Conservation (phyloP, 2,888 invertebrate species). For the Copidosoma aretas region DNA sequence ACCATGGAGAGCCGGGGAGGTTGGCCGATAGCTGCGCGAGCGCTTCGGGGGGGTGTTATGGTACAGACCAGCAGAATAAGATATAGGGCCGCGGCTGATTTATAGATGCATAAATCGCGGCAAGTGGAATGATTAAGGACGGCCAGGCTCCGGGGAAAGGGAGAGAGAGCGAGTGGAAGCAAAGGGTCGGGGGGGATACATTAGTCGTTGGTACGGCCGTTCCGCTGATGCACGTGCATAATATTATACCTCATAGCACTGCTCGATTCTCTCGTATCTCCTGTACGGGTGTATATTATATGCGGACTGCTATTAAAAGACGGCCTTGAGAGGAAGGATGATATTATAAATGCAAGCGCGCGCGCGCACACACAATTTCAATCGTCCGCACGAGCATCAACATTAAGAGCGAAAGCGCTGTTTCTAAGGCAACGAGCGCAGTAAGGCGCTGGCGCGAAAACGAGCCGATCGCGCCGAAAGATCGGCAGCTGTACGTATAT, state of each 20-base stretch:
- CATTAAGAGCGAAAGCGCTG: slow-evolving; percentile 17
- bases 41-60: too few relatives aligned
- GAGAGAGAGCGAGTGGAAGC: background rate
- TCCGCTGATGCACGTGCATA: slow-evolving; percentile 12
- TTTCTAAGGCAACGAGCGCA: background rate
- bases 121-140: slow-evolving; percentile 36
- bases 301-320: slow-evolving; percentile 30
- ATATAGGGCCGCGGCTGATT: slow-evolving; percentile 26
- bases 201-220: background rate
- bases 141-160: slow-evolving; percentile 5
- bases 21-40: too few relatives aligned
- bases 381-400: background rate
- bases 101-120: slow-evolving; percentile 30
- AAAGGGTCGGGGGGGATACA: too few relatives aligned
- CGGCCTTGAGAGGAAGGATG: slow-evolving; percentile 21
- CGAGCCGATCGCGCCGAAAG: background rate
- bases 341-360: background rate
- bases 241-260: too few relatives aligned
- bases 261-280: background rate
- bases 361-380: background rate
- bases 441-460: background rate
- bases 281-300: background rate
- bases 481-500: background rate
- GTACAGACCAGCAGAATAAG: too few relatives aligned
- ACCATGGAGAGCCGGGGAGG: too few relatives aligned